These are phyloP conservation scores for Rotaria socialis DNA, from an alignment of 2,888 invertebrate genomes.

Conservation along the genomic window DNA sequence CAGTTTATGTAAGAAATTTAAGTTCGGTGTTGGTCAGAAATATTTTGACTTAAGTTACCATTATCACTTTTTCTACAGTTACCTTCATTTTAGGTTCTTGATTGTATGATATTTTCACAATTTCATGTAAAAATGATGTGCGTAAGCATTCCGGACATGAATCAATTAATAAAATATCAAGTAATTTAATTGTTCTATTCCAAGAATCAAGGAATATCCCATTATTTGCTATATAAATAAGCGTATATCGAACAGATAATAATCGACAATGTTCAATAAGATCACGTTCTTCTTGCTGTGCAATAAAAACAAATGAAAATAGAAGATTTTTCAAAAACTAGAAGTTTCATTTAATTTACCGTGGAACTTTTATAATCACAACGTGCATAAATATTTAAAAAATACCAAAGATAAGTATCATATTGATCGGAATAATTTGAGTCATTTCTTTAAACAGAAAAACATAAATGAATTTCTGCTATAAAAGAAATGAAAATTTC, in stretches of 20 bases:
- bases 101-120: background rate
- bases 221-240: constrained; percentile 9
- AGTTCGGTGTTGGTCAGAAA: no score
- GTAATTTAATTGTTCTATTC: constrained; percentile 13
- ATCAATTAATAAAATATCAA: constrained; percentile 14
- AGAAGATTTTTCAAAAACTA: background rate
- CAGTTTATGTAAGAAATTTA: no score
- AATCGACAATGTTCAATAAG: constrained; percentile 33
- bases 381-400: background rate
- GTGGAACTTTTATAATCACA: background rate
- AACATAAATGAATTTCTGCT: background rate
- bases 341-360: background rate
- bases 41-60: no score
- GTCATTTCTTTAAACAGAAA: background rate
- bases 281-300: constrained; percentile 15
- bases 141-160: background rate
- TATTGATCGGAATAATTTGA: background rate
- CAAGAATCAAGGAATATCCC: background rate
- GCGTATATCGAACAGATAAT: constrained; percentile 7
- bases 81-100: constrained; percentile 29
- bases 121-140: background rate
- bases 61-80: background rate
- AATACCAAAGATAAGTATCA: constrained; percentile 28
- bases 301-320: background rate
- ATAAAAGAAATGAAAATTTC: background rate